Percentiles rank a stretch among this genome's conserved stretches.
Evolutionary conservation across 2,113 vertebrate species (phyloP).

Genomic region (Petrocephalus zakoni): DNA sequence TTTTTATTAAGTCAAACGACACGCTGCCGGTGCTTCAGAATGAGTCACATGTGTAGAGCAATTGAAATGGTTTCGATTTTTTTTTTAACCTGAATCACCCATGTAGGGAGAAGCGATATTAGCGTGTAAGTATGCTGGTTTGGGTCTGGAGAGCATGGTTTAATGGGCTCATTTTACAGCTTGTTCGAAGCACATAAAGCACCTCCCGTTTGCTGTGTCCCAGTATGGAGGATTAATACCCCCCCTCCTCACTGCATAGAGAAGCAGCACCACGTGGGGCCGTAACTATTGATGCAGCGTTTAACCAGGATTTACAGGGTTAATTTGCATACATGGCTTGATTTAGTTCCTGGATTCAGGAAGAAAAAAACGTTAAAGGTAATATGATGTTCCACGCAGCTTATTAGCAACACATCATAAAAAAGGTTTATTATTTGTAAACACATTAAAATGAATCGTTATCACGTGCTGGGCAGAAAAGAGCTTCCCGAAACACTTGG

Average conservation of each 20-base stretch:
- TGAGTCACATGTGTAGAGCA: conserved; percentile 32
- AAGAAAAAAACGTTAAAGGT: not conserved
- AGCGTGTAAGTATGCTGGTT: not conserved
- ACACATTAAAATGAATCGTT: not conserved
- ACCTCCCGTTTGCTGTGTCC: not conserved
- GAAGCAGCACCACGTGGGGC: not conserved
- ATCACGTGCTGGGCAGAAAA: not conserved
- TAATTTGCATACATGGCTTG: not conserved
- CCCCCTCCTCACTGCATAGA: not conserved
- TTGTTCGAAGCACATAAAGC: not conserved
- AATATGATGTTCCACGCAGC: not conserved
- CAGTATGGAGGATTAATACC: not conserved
- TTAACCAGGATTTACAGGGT: not conserved
- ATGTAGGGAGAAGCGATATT: not conserved
- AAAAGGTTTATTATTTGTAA: conserved; percentile 15
- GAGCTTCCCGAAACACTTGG: not conserved
- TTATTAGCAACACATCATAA: not conserved
- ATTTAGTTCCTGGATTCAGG: not conserved
- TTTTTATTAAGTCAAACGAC: conserved; percentile 62
- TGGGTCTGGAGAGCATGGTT: not conserved
- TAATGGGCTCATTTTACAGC: conserved; percentile 20
- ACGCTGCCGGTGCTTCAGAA: conserved; percentile 17
- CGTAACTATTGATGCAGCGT: not conserved
- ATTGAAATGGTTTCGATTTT: conserved; percentile 29
- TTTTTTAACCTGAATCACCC: not conserved